These are phyloP conservation scores for Aurelia aurita complex sp. Pacific DNA, from an alignment of 30 jellyfish, hydroid and myxozoan species.

Conservation along the genomic window DNA sequence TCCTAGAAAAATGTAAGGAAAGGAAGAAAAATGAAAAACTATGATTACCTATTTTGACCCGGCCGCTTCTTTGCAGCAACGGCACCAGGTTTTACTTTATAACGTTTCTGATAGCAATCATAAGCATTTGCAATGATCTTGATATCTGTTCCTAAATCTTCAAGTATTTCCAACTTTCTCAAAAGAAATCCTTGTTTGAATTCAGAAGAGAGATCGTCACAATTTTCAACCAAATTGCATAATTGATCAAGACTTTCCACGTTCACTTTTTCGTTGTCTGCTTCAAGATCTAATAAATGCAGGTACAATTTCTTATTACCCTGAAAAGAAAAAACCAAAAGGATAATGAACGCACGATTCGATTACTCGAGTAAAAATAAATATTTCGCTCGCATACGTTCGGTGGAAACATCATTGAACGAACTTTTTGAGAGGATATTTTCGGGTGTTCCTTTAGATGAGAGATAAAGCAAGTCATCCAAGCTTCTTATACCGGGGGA, in stretches of 20 bases:
- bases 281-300: slow-evolving; percentile 84
- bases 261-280: slow-evolving; percentile 45
- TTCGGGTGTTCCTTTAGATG: too few species aligned
- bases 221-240: slow-evolving; percentile 61
- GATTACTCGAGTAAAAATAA: too few species aligned
- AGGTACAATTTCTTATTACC: slow-evolving; percentile 88
- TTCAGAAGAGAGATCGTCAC: slow-evolving; percentile 49
- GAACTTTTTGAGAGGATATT: too few species aligned
- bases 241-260: slow-evolving; percentile 47
- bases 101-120: slow-evolving; percentile 64
- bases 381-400: too few species aligned
- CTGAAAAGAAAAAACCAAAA: slow-evolving; percentile 33
- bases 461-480: too few species aligned
- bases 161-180: slow-evolving; percentile 78
- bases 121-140: slow-evolving; percentile 47
- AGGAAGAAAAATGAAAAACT: not conserved
- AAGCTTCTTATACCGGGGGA: too few species aligned
- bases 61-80: slow-evolving; percentile 47
- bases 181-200: slow-evolving; percentile 86
- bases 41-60: slow-evolving; percentile 39
- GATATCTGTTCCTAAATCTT: slow-evolving; percentile 77
- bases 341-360: too few species aligned
- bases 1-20: not conserved
- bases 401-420: too few species aligned
- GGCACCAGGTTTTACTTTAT: slow-evolving; percentile 40